phyloP scores from a whole-genome alignment of 2,888 invertebrate genomes.

The Gasteruption jaculator region DNA sequence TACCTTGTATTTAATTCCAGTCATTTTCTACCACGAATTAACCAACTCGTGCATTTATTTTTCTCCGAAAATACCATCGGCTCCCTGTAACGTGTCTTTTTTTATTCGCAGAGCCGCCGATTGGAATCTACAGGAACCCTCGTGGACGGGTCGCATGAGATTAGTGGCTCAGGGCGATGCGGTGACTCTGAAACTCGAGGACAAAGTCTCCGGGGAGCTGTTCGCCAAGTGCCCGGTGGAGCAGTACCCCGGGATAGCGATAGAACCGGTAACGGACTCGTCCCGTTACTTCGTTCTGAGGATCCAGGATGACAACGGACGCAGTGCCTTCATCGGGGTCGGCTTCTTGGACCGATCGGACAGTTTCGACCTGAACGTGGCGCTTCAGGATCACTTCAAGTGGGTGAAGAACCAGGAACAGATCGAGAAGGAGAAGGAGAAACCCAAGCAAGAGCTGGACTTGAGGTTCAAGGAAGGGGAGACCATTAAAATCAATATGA shows the following conservation, averaged over 20 bases:
- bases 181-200: slow-evolving; percentile 89
- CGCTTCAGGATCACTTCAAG: slow-evolving; percentile 97
- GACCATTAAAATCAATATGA: slow-evolving; percentile 99
- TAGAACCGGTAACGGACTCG: slow-evolving; percentile 95
- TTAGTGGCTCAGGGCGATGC: slow-evolving; percentile 85
- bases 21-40: too few relatives aligned
- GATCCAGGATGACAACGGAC: slow-evolving; percentile 92
- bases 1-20: too few relatives aligned
- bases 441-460: slow-evolving; percentile 79
- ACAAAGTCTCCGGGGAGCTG: slow-evolving; percentile 86
- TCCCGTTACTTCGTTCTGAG: slow-evolving; percentile 95
- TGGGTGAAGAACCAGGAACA: slow-evolving; percentile 81
- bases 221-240: slow-evolving; percentile 98
- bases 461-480: slow-evolving; percentile 98
- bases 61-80: too few relatives aligned
- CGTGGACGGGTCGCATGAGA: slow-evolving; percentile 96
- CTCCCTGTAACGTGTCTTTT: too few relatives aligned
- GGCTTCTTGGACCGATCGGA: slow-evolving; percentile 98
- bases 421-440: slow-evolving; percentile 74
- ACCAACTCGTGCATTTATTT: too few relatives aligned
- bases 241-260: slow-evolving; percentile 88
- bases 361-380: slow-evolving; percentile 98
- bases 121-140: slow-evolving; percentile 97
- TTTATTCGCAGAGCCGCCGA: slow-evolving; percentile 82
- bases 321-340: slow-evolving; percentile 91